A percentile compares a stretch with the other conserved stretches of the same genome.
Conservation (phyloP, 1,140 invertebrate genomes). For the Pseudomyrmex cubaensis region DNA sequence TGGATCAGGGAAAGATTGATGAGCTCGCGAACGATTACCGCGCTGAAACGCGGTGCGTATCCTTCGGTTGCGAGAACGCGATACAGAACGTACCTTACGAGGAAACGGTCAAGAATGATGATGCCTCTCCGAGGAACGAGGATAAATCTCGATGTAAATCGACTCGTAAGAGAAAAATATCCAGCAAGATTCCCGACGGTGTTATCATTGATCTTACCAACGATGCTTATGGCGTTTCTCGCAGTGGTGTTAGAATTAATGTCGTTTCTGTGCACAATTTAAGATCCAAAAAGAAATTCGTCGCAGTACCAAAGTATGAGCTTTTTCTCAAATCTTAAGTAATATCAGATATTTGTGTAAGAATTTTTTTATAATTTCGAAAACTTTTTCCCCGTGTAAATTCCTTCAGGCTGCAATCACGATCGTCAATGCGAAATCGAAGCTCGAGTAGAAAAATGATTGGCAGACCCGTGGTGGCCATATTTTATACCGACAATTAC, state of each 20-base stretch:
- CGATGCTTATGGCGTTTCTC: not conserved
- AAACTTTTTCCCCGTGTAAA: not conserved
- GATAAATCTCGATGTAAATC: constrained; percentile 53
- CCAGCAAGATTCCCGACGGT: not conserved
- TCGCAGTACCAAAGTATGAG: not conserved
- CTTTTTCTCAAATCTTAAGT: constrained; percentile 23
- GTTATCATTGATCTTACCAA: constrained; percentile 22
- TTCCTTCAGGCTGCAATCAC: constrained; percentile 5
- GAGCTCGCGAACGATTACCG: constrained; percentile 39
- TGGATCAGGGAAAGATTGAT: constrained; percentile 50
- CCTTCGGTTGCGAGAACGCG: not conserved
- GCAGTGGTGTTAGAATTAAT: constrained; percentile 45
- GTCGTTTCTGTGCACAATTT: constrained; percentile 12
- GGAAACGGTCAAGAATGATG: constrained; percentile 41
- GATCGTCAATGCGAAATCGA: not conserved
- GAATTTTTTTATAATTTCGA: not conserved
- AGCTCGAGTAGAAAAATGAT: not conserved
- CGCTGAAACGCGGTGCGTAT: constrained; percentile 25
- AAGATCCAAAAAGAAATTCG: not conserved
- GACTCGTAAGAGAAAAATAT: constrained; percentile 31
- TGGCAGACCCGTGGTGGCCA: not conserved
- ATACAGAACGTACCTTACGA: constrained; percentile 27
- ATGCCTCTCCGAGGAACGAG: constrained; percentile 9
- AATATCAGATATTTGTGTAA: constrained; percentile 4
- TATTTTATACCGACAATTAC: constrained; percentile 5